Base-by-base conservation (phyloP, 2,797 vertebrate species). In the Alauda arvensis region DNA sequence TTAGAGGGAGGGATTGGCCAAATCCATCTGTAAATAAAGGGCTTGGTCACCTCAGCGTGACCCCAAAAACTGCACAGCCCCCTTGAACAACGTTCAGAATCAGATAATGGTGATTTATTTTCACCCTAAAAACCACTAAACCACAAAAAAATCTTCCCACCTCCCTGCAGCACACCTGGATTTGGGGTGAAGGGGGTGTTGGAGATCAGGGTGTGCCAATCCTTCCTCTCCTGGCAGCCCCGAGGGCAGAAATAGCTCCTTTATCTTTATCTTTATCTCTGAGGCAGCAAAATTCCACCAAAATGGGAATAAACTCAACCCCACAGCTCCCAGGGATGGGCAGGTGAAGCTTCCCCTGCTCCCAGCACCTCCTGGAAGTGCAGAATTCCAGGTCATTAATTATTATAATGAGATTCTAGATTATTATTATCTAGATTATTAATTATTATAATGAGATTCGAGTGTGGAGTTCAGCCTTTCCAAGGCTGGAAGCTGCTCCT, bases 21-120 rank as follows among this genome's bases (percentile, higher is more conserved):
- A 28, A 49, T 3, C 60, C 19, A 0, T 10, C 49, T 46, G n/a
- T 4, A 17, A 46, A 40, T 10, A 12, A 37, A 57, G 31, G 42
- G 5, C 29, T 43, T 25, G 2, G 9, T 71, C 53, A 57, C 56
- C 71, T 78, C 63, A 4, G 45, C 0, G 5, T 33, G 82, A 74
- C 78, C 92, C 59, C 76, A 31, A 28, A 69, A 60, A 1, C 77
- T 31, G 48, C 39, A 10, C 4, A 43, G 18, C 52, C 43, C 42
- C 0, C 4, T 62, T 23, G 28, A 49, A 4, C 15, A 34, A 0
- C 4, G 0, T 2, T 3, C 2, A 26, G 17, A 60, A 45, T 1
- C 0, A 1, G 3, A 31, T 3, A 28, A 0, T 45, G 10, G 3
- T 2, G 40, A 3, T 33, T 68, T 59, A 3, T 31, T 75, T 37